Base-by-base conservation (phyloP, 2,113 vertebrate genomes). In the Cromileptes altivelis region DNA sequence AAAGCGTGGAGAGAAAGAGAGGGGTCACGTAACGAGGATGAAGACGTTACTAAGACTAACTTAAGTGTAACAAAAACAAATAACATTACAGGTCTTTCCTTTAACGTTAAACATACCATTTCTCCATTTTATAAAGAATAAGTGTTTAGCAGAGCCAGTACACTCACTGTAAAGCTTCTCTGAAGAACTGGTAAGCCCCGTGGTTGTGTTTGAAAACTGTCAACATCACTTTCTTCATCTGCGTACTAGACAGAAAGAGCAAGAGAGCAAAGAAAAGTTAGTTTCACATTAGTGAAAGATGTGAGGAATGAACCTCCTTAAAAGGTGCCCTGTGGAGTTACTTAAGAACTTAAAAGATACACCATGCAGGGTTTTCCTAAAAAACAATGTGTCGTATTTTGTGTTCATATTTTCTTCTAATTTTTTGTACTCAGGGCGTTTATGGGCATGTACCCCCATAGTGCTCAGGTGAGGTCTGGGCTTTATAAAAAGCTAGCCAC, bases 191-290 rank as follows among this genome's bases (percentile, higher is more conserved):
- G 89, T 97, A 97, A 11, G 97, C 98, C 6, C 97, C 97, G 1
- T 95, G 96, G 91, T 99, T 98, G 95, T 99, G 98, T 92, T 98
- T 99, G 88, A 99, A 99, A 73, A 99, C 98, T 0, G 97, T 98
- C 81, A 99, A 73, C 96, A 99, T 97, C 84, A 99, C 97, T 79
- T 98, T 99, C 95, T 98, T 98, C 97, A 99, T 98, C 95, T 97
- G 97, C 52, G 97, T 98, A 87, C 98, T 99, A 86, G 23, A 82
- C 23, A 57, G 23, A 75, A 10, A 75, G 33, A 84, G 12, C 6
- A 9, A 42, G 1, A 64, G 6, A 40, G 42, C 61, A n/a, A 64
- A 19, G 0, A 71, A 40, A 27, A 5, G 63, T 79, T 3, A 18
- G 15, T 1, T 25, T 63, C 5, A 40, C 27, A 10, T 33, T 23